phyloP scores from a whole-genome alignment of 2,888 invertebrate genomes.

The Itoplectis maculator region DNA sequence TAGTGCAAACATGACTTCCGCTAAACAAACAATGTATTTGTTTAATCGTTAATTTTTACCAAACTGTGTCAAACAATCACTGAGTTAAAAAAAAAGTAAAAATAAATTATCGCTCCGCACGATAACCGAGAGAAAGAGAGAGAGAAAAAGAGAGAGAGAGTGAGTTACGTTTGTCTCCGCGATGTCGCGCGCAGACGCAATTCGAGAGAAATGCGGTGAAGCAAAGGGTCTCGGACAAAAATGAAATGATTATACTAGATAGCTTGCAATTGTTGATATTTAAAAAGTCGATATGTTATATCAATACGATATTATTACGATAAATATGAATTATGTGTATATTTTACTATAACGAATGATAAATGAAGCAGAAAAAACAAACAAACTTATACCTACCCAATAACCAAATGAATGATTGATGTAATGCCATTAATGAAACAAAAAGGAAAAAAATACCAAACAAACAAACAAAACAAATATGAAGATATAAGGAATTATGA shows the following conservation, averaged over 20 bases:
- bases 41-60: conserved; percentile 27
- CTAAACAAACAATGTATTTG: conserved; percentile 33
- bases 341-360: conserved; percentile 78
- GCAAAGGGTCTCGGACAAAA: conserved; percentile 72
- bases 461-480: conserved; percentile 66
- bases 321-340: conserved; percentile 80
- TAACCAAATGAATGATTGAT: conserved; percentile 70
- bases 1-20: conserved; percentile 64
- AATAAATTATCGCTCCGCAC: conserved; percentile 21
- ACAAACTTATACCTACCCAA: conserved; percentile 60
- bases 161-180: conserved; percentile 47
- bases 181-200: conserved; percentile 13
- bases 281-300: conserved; percentile 77
- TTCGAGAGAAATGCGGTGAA: conserved; percentile 70
- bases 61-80: conserved; percentile 55
- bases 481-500: conserved; percentile 73
- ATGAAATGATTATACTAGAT: conserved; percentile 74
- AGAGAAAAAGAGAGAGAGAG: not conserved
- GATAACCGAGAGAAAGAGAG: not conserved
- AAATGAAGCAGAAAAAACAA: conserved; percentile 67
- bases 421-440: conserved; percentile 69
- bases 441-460: conserved; percentile 46
- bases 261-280: conserved; percentile 78
- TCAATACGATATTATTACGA: conserved; percentile 77
- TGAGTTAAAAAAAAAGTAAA: conserved; percentile 16